A percentile compares a stretch with the other conserved stretches of the same genome.
These are phyloP conservation scores for Casuarius casuarius DNA, from an alignment of 2,113 vertebrate genomes.

Conservation along the genomic window DNA sequence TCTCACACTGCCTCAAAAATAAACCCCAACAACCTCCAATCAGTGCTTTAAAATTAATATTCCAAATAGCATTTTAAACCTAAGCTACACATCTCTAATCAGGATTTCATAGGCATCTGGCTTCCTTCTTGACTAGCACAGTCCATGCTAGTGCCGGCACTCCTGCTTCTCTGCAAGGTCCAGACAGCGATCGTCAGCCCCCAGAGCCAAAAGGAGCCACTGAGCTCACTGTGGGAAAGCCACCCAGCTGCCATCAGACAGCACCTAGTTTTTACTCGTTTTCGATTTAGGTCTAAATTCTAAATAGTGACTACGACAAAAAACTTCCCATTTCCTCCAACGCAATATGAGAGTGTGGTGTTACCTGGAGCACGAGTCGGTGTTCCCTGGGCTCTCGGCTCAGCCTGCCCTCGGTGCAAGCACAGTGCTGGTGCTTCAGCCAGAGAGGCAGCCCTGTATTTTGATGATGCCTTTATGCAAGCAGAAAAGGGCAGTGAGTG, in stretches of 20 bases:
- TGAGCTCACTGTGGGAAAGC: not conserved
- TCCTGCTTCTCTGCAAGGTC: not conserved
- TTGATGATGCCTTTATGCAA: not conserved
- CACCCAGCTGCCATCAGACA: not conserved
- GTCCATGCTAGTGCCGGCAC: not conserved
- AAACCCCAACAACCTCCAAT: not conserved
- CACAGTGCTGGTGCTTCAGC: fast-evolving
- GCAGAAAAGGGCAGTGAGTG: not conserved
- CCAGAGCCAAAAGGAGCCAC: not conserved
- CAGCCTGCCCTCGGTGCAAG: not conserved
- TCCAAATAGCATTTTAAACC: not conserved
- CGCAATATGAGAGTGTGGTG: fast-evolving
- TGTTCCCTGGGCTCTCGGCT: fast-evolving
- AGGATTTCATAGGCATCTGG: not conserved
- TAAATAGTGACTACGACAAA: not conserved
- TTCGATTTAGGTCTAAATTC: not conserved
- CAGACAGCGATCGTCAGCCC: fast-evolving
- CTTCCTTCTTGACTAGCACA: not conserved
- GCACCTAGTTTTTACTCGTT: not conserved
- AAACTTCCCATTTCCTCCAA: not conserved
- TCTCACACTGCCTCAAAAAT: fast-evolving
- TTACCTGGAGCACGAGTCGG: not conserved
- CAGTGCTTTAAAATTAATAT: not conserved
- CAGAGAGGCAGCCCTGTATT: not conserved
- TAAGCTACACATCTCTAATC: not conserved